Evolutionary conservation across 1,140 invertebrate species (phyloP).

Genomic region (Ceratina australensis): DNA sequence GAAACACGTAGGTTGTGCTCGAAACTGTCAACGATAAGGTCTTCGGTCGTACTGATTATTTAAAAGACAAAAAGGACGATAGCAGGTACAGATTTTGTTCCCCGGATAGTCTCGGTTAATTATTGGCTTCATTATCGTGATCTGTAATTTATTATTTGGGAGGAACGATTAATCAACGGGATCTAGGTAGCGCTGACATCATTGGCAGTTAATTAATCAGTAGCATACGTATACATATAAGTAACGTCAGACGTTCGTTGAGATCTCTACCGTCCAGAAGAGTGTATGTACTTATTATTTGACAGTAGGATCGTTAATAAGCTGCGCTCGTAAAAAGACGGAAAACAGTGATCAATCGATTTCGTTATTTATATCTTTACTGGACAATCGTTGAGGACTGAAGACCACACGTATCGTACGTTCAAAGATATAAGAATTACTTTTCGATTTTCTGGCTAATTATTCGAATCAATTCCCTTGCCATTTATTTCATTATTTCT

Average conservation of each 20-base stretch:
- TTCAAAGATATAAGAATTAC: neutral
- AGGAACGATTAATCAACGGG: conserved; percentile 26
- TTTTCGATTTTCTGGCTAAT: conserved; percentile 1
- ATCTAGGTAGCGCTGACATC: conserved; percentile 14
- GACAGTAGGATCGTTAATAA: neutral
- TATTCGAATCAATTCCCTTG: neutral
- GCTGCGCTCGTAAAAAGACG: neutral
- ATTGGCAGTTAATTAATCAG: conserved; percentile 40
- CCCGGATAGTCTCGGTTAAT: neutral
- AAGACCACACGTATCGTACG: conserved; percentile 6
- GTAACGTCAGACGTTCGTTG: neutral
- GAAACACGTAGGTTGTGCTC: neutral
- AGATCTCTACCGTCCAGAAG: neutral
- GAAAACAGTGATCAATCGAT: conserved; percentile 1
- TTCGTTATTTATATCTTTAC: neutral
- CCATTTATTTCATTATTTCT: neutral
- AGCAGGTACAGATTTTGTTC: neutral
- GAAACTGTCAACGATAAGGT: neutral
- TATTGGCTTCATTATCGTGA: conserved; percentile 3
- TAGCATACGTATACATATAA: neutral
- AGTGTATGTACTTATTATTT: conserved; percentile 1
- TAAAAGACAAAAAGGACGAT: too few relatives aligned
- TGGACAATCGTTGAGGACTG: neutral
- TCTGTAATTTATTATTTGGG: conserved; percentile 32
- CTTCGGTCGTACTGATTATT: neutral